Percentiles rank a stretch among this genome's conserved stretches.
Conservation (phyloP, 2,888 invertebrate species). For the Deilephila elpenor region DNA sequence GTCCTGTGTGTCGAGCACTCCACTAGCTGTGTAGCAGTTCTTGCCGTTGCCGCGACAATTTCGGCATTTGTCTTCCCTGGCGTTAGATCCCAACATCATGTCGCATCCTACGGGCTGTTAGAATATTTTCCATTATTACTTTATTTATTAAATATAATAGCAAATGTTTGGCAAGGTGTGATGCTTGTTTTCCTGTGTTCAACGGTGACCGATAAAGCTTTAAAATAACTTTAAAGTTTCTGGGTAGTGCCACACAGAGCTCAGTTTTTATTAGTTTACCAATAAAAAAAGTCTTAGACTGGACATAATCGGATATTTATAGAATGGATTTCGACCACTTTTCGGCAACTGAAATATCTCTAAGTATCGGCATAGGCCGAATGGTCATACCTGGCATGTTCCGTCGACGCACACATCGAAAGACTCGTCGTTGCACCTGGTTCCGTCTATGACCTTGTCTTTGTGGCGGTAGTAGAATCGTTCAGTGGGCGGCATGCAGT, state of each 20-base stretch:
- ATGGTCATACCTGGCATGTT: slow-evolving; percentile 89
- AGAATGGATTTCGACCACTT: too few species aligned
- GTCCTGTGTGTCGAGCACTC: slow-evolving; percentile 89
- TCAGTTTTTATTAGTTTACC: too few species aligned
- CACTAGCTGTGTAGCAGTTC: slow-evolving; percentile 91
- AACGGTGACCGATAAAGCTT: too few species aligned
- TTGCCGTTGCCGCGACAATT: slow-evolving; percentile 96
- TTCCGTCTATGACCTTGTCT: slow-evolving; percentile 92
- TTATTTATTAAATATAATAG: not conserved
- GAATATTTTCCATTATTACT: not conserved
- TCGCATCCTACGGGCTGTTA: slow-evolving; percentile 96
- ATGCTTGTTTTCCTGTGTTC: too few species aligned
- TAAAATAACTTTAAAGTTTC: too few species aligned
- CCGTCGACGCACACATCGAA: slow-evolving; percentile 98
- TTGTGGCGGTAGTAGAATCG: slow-evolving; percentile 96
- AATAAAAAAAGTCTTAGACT: too few species aligned
- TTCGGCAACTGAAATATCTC: too few species aligned
- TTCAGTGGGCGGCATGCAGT: slow-evolving; percentile 96
- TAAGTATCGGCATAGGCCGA: not conserved
- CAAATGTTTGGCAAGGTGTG: too few species aligned
- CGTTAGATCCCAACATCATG: slow-evolving; percentile 94
- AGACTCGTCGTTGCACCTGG: slow-evolving; percentile 91
- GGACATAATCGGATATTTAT: too few species aligned
- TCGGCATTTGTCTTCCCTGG: slow-evolving; percentile 95
- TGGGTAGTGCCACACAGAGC: too few species aligned